These are phyloP conservation scores for Hycleus cichorii DNA, from an alignment of 1,140 invertebrate genomes.

Conservation along the genomic window DNA sequence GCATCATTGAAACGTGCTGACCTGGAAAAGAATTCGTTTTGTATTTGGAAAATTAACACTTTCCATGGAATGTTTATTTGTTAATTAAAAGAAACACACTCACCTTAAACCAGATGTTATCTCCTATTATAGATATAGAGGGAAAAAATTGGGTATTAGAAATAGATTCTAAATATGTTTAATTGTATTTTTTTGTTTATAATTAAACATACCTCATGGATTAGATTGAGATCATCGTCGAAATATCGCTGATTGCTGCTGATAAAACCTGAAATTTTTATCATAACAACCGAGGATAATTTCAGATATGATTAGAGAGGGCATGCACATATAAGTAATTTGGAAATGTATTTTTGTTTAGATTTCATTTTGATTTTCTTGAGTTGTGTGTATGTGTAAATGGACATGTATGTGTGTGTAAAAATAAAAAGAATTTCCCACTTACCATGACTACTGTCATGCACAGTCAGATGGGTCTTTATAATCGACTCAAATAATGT, in stretches of 20 bases:
- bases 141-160: constrained; percentile 3
- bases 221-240: constrained; percentile 34
- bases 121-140: constrained; percentile 29
- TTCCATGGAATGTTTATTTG: neutral
- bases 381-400: neutral
- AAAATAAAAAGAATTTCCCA: constrained; percentile 3
- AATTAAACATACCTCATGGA: constrained; percentile 35
- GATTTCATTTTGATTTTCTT: neutral
- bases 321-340: too few relatives aligned
- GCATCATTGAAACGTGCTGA: constrained; percentile 34
- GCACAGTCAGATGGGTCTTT: constrained; percentile 39
- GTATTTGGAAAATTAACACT: constrained; percentile 4
- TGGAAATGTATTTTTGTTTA: too few relatives aligned
- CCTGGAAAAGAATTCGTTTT: constrained; percentile 23
- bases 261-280: constrained; percentile 34
- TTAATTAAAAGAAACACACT: neutral
- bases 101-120: constrained; percentile 28
- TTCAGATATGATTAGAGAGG: neutral
- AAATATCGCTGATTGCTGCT: constrained; percentile 37
- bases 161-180: neutral
- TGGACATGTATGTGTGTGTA: neutral
- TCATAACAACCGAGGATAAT: constrained; percentile 3
- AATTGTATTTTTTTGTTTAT: neutral
- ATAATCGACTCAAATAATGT: constrained; percentile 37
- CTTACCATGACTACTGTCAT: constrained; percentile 42